Conservation (phyloP, 2,888 invertebrate species). For the Tenthredo livida region DNA sequence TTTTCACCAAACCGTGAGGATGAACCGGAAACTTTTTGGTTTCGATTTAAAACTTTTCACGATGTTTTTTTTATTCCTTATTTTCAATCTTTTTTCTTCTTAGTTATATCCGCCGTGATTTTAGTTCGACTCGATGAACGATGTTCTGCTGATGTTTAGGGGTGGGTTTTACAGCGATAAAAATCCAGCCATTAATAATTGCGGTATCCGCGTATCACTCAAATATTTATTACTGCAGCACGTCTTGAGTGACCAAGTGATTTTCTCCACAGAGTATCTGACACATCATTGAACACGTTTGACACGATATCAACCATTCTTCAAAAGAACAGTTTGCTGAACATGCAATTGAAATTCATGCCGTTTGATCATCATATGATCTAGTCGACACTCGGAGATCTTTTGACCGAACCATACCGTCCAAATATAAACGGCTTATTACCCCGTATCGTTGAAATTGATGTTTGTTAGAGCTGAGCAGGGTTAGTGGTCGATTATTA, state of each 20-base stretch:
- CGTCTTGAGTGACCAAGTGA: not conserved
- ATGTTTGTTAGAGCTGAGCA: not conserved
- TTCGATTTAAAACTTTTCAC: not conserved
- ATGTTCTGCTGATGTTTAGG: not conserved
- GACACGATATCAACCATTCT: not conserved
- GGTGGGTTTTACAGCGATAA: not conserved
- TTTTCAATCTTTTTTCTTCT: not conserved
- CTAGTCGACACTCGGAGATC: not conserved
- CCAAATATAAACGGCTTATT: not conserved
- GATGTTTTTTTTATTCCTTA: not conserved
- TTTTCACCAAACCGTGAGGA: conserved; percentile 14
- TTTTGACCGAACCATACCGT: not conserved
- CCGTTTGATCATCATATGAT: not conserved
- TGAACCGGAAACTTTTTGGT: not conserved
- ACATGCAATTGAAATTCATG: not conserved
- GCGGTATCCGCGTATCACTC: not conserved
- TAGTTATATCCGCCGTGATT: not conserved
- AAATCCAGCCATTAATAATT: not conserved
- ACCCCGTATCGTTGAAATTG: not conserved
- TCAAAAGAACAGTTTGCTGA: not conserved
- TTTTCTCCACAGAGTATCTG: not conserved
- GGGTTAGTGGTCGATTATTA: not conserved
- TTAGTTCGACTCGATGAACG: not conserved
- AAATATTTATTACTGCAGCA: not conserved
- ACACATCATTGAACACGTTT: not conserved